A percentile compares a stretch with the other conserved stretches of the same genome.
phyloP scores from a whole-genome alignment of 2,797 vertebrate species.

The Labroides dimidiatus region DNA sequence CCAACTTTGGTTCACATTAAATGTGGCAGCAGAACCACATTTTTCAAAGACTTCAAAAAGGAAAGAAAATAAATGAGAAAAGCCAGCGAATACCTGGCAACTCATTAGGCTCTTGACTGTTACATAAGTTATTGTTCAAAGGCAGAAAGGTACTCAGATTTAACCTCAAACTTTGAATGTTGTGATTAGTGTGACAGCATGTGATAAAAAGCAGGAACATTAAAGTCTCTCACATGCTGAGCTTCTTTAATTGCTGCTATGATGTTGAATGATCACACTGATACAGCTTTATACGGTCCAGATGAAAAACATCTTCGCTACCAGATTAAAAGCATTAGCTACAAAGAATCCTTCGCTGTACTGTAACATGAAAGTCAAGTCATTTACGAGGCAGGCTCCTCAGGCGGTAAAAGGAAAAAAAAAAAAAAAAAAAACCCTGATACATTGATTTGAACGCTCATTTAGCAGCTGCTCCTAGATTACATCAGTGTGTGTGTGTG shows the following conservation, averaged over 20 bases:
- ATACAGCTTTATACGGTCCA: slow-evolving; percentile 46
- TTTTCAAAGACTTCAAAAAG: background rate
- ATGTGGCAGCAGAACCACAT: background rate
- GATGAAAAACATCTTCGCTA: slow-evolving; percentile 51
- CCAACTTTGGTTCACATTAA: slow-evolving; percentile 6
- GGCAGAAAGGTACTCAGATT: slow-evolving; percentile 31
- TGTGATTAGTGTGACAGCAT: slow-evolving; percentile 41
- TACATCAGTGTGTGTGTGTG: slow-evolving; percentile 13
- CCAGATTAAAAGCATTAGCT: slow-evolving; percentile 47
- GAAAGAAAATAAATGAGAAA: background rate
- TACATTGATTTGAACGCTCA: slow-evolving; percentile 43
- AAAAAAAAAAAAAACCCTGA: too few relatives aligned
- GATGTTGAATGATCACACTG: slow-evolving; percentile 50
- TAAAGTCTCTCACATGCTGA: slow-evolving; percentile 34
- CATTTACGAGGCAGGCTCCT: slow-evolving; percentile 49
- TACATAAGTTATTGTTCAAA: slow-evolving; percentile 18
- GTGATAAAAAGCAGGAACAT: slow-evolving; percentile 50
- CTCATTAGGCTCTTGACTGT: background rate
- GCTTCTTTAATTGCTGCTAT: slow-evolving; percentile 48
- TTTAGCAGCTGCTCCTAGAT: slow-evolving; percentile 57
- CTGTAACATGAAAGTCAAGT: slow-evolving; percentile 54
- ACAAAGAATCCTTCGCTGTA: slow-evolving; percentile 51
- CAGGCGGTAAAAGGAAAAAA: slow-evolving; percentile 15
- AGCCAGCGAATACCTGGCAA: slow-evolving; percentile 1
- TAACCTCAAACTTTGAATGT: slow-evolving; percentile 45